Conservation (phyloP, 2,113 vertebrate genomes). For the Mus spicilegus region DNA sequence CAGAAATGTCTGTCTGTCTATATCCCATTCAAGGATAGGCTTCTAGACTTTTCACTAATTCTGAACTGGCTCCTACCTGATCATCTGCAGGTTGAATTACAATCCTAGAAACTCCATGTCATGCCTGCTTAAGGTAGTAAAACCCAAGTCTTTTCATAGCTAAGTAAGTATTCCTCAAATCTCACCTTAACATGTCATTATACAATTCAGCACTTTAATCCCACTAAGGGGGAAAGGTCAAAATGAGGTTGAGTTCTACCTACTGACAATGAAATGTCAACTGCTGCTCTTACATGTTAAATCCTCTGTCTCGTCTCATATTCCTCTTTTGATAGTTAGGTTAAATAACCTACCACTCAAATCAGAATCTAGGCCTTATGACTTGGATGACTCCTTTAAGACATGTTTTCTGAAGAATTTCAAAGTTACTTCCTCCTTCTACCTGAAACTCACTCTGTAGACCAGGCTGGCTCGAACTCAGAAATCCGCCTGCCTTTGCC, state of each 20-base stretch:
- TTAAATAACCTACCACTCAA: background rate
- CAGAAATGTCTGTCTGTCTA: constrained; percentile 42
- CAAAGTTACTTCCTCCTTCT: background rate
- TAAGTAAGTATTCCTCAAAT: constrained; percentile 63
- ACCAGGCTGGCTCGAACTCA: too few relatives aligned
- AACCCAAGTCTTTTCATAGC: constrained; percentile 29
- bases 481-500: too few relatives aligned
- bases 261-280: constrained; percentile 49
- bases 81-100: constrained; percentile 60
- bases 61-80: constrained; percentile 66
- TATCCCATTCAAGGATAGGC: constrained; percentile 45
- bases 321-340: constrained; percentile 40
- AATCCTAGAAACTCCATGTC: constrained; percentile 56
- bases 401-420: constrained; percentile 10
- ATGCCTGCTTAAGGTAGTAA: constrained; percentile 49
- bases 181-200: background rate
- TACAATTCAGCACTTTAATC: background rate
- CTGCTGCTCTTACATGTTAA: background rate
- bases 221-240: background rate
- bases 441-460: too few relatives aligned
- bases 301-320: background rate
- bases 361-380: constrained; percentile 27
- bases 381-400: constrained; percentile 13
- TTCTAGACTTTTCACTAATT: constrained; percentile 62
- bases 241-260: background rate